Conservation (phyloP, 2,888 invertebrate genomes). For the Tenthredo livida region DNA sequence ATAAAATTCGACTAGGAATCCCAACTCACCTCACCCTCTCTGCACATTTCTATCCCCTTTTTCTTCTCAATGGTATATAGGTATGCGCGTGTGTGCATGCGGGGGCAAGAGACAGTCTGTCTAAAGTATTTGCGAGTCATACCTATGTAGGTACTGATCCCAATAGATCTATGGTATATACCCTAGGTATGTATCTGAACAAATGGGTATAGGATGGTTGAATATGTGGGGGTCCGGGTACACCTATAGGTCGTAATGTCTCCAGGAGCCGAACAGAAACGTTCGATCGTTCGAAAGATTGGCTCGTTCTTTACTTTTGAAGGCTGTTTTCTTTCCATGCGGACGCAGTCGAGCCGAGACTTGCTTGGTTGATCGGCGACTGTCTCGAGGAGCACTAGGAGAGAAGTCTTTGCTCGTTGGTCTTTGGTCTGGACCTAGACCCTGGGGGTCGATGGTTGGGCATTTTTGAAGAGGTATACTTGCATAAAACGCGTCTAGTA, state of each 20-base stretch:
- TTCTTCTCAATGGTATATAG: constrained; percentile 35
- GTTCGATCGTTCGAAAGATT: constrained; percentile 74
- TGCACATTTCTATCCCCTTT: constrained; percentile 22
- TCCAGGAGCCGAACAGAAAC: constrained; percentile 67
- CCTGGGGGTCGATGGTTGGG: neutral
- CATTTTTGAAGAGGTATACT: constrained; percentile 21
- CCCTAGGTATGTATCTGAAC: constrained; percentile 29
- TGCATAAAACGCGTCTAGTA: constrained; percentile 20
- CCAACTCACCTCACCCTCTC: constrained; percentile 50
- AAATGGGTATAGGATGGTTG: constrained; percentile 37
- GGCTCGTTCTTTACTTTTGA: constrained; percentile 70
- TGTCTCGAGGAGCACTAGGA: constrained; percentile 42
- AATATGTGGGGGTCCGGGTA: constrained; percentile 37
- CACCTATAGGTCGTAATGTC: constrained; percentile 32
- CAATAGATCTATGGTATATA: constrained; percentile 1
- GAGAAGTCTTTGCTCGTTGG: constrained; percentile 37
- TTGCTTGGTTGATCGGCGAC: constrained; percentile 39
- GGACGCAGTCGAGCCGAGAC: neutral
- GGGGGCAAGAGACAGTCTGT: neutral
- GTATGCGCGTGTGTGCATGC: constrained; percentile 33
- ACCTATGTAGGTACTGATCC: neutral
- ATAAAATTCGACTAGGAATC: constrained; percentile 55
- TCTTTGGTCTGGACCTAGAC: constrained; percentile 28
- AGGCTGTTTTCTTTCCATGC: constrained; percentile 65
- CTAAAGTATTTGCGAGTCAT: constrained; percentile 40